These are phyloP conservation scores for Syritta pipiens DNA, from an alignment of 2,888 invertebrate species.

Conservation along the genomic window DNA sequence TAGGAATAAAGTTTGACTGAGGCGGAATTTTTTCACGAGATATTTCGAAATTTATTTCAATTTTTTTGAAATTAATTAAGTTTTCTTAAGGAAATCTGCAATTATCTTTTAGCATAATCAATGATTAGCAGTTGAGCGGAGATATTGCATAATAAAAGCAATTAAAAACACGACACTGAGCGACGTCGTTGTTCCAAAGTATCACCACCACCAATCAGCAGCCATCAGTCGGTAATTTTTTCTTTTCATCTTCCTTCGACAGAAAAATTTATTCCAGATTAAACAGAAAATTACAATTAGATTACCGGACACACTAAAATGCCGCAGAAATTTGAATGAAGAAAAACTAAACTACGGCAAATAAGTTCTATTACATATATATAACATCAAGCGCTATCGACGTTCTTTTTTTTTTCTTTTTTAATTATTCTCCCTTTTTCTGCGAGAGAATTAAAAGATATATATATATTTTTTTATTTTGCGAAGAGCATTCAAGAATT, in stretches of 20 bases:
- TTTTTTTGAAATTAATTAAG: constrained; percentile 61
- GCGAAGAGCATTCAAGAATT: constrained; percentile 13
- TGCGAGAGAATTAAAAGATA: constrained; percentile 28
- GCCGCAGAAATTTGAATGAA: constrained; percentile 17
- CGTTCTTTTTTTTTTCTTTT: constrained; percentile 48
- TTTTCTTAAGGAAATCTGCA: constrained; percentile 35
- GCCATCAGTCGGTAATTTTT: constrained; percentile 69
- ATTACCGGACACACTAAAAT: constrained; percentile 28
- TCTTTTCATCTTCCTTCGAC: constrained; percentile 66
- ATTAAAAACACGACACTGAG: constrained; percentile 51
- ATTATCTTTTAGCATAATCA: constrained; percentile 7
- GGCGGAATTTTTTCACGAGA: constrained; percentile 63
- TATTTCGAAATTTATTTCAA: constrained; percentile 52
- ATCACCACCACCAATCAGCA: constrained; percentile 64
- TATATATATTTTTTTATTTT: constrained; percentile 32
- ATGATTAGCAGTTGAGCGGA: constrained; percentile 6
- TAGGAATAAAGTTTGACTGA: constrained; percentile 64
- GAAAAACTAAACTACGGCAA: constrained; percentile 53
- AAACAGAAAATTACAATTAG: constrained; percentile 28
- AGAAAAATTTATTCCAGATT: constrained; percentile 68
- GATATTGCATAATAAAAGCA: constrained; percentile 60
- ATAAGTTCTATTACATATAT: constrained; percentile 43
- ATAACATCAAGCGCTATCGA: constrained; percentile 60
- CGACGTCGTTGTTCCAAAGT: constrained; percentile 63
- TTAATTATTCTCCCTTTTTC: constrained; percentile 31